A percentile compares a stretch with the other conserved stretches of the same genome.
These are phyloP conservation scores for Chrysopa pallens DNA, from an alignment of 1,140 invertebrate species.

Conservation along the genomic window DNA sequence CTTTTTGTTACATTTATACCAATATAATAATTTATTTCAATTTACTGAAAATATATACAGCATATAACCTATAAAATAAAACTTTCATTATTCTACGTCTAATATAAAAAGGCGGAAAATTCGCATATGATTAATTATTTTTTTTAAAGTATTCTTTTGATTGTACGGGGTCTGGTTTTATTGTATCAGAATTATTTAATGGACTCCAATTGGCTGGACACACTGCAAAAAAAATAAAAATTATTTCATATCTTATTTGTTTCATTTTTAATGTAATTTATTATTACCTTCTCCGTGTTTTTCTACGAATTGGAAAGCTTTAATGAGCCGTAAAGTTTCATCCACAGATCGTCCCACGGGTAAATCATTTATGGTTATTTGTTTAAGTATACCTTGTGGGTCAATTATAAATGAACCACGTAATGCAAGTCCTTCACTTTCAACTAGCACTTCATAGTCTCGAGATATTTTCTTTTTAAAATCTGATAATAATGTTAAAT, in stretches of 20 bases:
- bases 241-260: not conserved
- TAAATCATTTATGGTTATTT: slow-evolving; percentile 74
- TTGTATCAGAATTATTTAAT: slow-evolving; percentile 52
- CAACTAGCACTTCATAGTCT: slow-evolving; percentile 77
- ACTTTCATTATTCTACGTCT: too few relatives aligned
- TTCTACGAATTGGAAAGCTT: slow-evolving; percentile 86
- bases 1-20: too few relatives aligned
- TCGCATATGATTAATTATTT: slow-evolving; percentile 19
- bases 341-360: slow-evolving; percentile 87
- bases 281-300: slow-evolving; percentile 70
- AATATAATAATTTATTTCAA: too few relatives aligned
- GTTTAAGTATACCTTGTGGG: slow-evolving; percentile 48
- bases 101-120: too few relatives aligned
- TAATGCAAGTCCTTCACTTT: slow-evolving; percentile 69
- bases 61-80: too few relatives aligned
- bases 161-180: slow-evolving; percentile 64
- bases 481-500: slow-evolving; percentile 85
- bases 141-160: slow-evolving; percentile 62
- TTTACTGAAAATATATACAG: too few relatives aligned
- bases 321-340: slow-evolving; percentile 73
- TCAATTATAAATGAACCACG: slow-evolving; percentile 59
- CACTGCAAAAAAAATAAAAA: slow-evolving; percentile 29
- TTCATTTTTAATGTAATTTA: slow-evolving; percentile 1
- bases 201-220: slow-evolving; percentile 77
- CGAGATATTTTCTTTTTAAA: slow-evolving; percentile 74